Evolutionary conservation across 2,797 vertebrate species (phyloP), one percentile per base, ranked within the genome.

Genomic region (Falco peregrinus): DNA sequence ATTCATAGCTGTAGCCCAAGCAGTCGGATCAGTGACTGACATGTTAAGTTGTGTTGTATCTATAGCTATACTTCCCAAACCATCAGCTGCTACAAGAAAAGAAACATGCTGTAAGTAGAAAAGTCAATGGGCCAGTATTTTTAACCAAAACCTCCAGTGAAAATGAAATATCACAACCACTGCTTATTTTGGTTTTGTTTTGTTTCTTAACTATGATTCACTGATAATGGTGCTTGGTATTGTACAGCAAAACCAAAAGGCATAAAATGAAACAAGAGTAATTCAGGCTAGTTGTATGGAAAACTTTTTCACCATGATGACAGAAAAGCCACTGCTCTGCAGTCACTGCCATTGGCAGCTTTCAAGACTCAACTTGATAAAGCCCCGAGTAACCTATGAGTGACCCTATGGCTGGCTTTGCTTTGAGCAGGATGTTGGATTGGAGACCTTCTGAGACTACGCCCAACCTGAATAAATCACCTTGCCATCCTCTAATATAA

Each of bases 1-100:
- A 98, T 98, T 99, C 99, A 99, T 99, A 96, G 99, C 99, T 1
- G 99, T 99, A 84, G 99, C 98, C 99, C 99, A 99, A 94, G 99
- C 98, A 0, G 98, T 98, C 3, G 98, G 99, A 94, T 99, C 99
- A 11, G 98, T 96, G 68, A 99, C 98, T 3, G 99, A 98, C 98
- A 99, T 97, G 70, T 97, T 98, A 90, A 99, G 98, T 95, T 99
- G 99, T 53, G 98, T 98, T 48, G 98, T 99, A 91, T 99, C 99
- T 53, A 98, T 97, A 60, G 98, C 98, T 97, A 99, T 98, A 94
- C 98, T 98, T 94, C 98, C 98, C 96, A 99, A 97, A 94, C 99
- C 98, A 90, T 99, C 99, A 76, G 99, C 98, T 97, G 98, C 98
- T 98, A 96, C 48, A 41, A 77, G 79, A 93, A 89, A 89, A 95